These are phyloP conservation scores for Formica exsecta DNA, from an alignment of 1,140 invertebrate genomes.

Conservation along the genomic window DNA sequence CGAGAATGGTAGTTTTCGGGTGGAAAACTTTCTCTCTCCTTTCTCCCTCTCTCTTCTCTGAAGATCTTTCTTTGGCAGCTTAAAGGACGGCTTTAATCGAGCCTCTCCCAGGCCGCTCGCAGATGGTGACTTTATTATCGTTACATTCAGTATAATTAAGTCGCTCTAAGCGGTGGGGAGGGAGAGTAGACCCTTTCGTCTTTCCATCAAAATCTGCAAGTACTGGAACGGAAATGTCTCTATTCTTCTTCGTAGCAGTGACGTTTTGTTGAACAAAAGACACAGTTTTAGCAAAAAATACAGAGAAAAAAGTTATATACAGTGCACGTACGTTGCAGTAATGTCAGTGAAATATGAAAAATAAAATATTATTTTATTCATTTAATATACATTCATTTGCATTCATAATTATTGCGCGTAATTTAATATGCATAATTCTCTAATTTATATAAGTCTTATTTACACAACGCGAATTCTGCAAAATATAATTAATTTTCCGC, in stretches of 20 bases:
- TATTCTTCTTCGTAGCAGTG: background rate
- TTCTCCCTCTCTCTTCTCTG: background rate
- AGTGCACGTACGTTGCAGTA: no score
- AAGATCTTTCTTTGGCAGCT: conserved; percentile 64
- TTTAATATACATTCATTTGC: conserved; percentile 9
- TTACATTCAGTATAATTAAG: conserved; percentile 77
- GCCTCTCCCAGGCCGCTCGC: conserved; percentile 68
- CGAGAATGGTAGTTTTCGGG: conserved; percentile 55
- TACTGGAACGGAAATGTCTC: conserved; percentile 45
- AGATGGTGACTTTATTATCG: conserved; percentile 80
- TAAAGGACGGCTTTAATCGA: conserved; percentile 76
- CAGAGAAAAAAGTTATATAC: background rate
- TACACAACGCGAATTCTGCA: background rate
- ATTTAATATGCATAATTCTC: conserved; percentile 2
- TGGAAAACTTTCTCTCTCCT: conserved; percentile 29
- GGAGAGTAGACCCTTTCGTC: conserved; percentile 9
- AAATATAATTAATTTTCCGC: conserved; percentile 16
- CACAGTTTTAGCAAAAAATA: background rate
- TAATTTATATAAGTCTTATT: conserved; percentile 13
- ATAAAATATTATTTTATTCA: conserved; percentile 14
- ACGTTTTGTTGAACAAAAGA: conserved; percentile 9
- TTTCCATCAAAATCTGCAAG: conserved; percentile 44
- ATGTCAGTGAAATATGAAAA: background rate
- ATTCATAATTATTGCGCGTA: background rate
- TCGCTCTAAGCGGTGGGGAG: conserved; percentile 50